These are phyloP conservation scores for Meiosimyza decipiens DNA, from an alignment of 2,888 invertebrate species.

Conservation along the genomic window DNA sequence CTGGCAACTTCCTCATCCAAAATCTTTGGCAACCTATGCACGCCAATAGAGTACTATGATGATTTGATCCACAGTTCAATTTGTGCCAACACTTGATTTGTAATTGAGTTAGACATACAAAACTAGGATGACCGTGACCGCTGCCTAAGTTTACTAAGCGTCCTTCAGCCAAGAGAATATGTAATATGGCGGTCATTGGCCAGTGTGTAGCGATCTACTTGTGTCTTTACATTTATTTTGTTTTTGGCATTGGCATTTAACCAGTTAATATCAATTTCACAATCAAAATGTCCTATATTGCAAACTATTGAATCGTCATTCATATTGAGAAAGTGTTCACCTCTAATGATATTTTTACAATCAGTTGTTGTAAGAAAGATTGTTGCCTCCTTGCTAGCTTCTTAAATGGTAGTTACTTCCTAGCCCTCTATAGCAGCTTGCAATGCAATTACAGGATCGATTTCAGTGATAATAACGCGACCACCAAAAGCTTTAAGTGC, in stretches of 20 bases:
- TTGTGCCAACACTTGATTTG: slow-evolving; percentile 98
- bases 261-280: slow-evolving; percentile 97
- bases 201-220: slow-evolving; percentile 94
- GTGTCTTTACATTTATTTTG: slow-evolving; percentile 95
- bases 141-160: slow-evolving; percentile 98
- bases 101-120: slow-evolving; percentile 99
- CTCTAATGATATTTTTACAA: slow-evolving; percentile 89
- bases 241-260: slow-evolving; percentile 87
- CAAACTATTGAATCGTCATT: slow-evolving; percentile 97
- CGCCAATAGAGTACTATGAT: slow-evolving; percentile 84
- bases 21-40: slow-evolving; percentile 94
- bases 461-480: slow-evolving; percentile 95
- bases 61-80: slow-evolving; percentile 97
- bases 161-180: slow-evolving; percentile 95
- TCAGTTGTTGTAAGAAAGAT: slow-evolving; percentile 99
- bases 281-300: slow-evolving; percentile 99
- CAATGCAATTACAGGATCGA: slow-evolving; percentile 98
- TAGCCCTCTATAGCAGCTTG: slow-evolving; percentile 99
- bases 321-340: slow-evolving; percentile 92
- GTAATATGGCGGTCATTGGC: slow-evolving; percentile 91
- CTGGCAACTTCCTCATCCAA: slow-evolving; percentile 98
- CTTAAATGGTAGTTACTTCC: slow-evolving; percentile 96
- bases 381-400: slow-evolving; percentile 88
- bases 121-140: slow-evolving; percentile 98
- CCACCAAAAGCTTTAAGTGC: slow-evolving; percentile 95